These are phyloP conservation scores for Tetranychus truncatus DNA, from an alignment of 2,888 invertebrate species.

Conservation along the genomic window DNA sequence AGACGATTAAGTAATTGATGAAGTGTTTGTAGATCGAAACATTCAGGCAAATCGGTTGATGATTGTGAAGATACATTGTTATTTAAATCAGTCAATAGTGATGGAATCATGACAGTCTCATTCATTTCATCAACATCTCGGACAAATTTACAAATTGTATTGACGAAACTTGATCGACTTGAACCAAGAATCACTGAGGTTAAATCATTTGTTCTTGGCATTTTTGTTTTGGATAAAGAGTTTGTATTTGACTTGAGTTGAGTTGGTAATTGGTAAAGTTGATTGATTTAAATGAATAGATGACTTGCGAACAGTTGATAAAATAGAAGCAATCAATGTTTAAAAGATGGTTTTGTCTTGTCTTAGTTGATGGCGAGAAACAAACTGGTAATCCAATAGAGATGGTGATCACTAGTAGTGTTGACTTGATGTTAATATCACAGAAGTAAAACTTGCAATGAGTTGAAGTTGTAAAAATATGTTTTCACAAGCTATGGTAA, in stretches of 20 bases:
- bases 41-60: not conserved
- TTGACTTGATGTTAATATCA: too few relatives aligned
- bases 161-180: not conserved
- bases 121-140: conserved; percentile 8
- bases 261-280: not conserved
- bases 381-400: too few relatives aligned
- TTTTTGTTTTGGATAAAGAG: not conserved
- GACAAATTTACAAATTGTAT: conserved; percentile 10
- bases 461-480: too few relatives aligned
- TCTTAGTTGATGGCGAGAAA: too few relatives aligned
- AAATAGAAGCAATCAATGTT: too few relatives aligned
- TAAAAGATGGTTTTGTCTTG: too few relatives aligned
- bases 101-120: not conserved
- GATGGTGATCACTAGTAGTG: too few relatives aligned
- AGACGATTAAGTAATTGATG: conserved; percentile 5
- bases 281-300: not conserved
- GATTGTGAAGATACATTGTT: not conserved
- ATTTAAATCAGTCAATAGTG: not conserved
- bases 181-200: not conserved
- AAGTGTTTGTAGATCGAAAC: not conserved
- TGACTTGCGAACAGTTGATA: too few relatives aligned
- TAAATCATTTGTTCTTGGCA: conserved; percentile 1
- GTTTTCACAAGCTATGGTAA: too few relatives aligned
- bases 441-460: too few relatives aligned
- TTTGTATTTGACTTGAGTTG: too few relatives aligned